Conservation (phyloP, 2,113 vertebrate species). For the Mungos mungo region DNA sequence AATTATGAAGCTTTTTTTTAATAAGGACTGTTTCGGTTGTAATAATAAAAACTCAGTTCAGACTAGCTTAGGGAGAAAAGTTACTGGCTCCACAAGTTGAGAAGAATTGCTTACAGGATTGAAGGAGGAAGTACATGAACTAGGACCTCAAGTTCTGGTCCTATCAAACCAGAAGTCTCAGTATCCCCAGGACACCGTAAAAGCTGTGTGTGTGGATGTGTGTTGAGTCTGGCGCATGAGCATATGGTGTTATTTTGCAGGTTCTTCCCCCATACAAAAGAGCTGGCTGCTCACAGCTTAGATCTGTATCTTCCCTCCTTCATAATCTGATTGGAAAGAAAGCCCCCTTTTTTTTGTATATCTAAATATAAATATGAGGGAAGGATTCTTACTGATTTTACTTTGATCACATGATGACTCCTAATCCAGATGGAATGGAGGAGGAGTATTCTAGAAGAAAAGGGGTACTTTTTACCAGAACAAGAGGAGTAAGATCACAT, state of each 20-base stretch:
- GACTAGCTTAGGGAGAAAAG: neutral
- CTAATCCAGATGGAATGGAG: neutral
- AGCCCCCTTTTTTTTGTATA: neutral
- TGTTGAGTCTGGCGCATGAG: neutral
- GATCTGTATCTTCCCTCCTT: neutral
- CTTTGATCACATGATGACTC: neutral
- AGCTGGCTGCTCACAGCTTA: neutral
- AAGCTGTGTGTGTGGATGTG: neutral
- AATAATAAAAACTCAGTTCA: neutral
- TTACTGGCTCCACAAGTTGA: neutral
- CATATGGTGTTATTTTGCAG: neutral
- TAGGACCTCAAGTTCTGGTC: neutral
- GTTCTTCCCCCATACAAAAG: neutral
- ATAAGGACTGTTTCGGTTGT: conserved; percentile 2
- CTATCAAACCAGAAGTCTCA: neutral
- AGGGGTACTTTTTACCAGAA: neutral
- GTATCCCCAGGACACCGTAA: neutral
- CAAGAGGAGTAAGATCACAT: neutral
- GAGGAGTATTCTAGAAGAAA: neutral
- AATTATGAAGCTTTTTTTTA: neutral
- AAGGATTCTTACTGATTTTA: neutral
- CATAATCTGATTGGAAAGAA: neutral
- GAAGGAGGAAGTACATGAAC: neutral
- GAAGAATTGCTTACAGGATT: neutral
- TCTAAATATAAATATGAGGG: neutral